These are phyloP conservation scores for Ips typographus DNA, from an alignment of 1,140 invertebrate genomes.

Conservation along the genomic window DNA sequence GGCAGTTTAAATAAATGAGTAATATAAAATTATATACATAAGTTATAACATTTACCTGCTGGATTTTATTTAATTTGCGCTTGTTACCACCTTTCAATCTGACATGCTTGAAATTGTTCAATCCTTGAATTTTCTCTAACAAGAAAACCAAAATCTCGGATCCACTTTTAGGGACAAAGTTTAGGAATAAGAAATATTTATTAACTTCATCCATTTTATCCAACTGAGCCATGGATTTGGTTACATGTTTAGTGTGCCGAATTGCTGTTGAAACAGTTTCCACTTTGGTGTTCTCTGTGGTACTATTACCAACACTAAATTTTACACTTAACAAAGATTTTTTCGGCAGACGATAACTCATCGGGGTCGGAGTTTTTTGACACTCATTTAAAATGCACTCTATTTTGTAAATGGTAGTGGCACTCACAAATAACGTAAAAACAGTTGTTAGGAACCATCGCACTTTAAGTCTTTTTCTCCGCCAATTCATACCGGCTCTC, in stretches of 20 bases:
- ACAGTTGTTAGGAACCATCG: slow-evolving; percentile 16
- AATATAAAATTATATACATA: neutral
- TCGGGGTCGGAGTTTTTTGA: neutral
- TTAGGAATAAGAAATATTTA: slow-evolving; percentile 63
- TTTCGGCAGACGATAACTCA: slow-evolving; percentile 11
- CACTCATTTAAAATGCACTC: neutral
- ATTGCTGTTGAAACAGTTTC: neutral
- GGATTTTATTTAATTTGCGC: slow-evolving; percentile 50
- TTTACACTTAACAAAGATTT: slow-evolving; percentile 27
- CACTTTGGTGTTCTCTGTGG: slow-evolving; percentile 1
- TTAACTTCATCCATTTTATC: slow-evolving; percentile 55
- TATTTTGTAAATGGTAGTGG: slow-evolving; percentile 11
- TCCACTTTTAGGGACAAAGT: slow-evolving; percentile 65
- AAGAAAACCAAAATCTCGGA: slow-evolving; percentile 67
- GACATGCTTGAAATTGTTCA: slow-evolving; percentile 64
- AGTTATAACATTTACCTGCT: slow-evolving; percentile 52
- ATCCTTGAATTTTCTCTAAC: slow-evolving; percentile 61
- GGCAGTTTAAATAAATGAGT: too few relatives aligned
- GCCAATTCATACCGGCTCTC: slow-evolving; percentile 11
- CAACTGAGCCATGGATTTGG: slow-evolving; percentile 59
- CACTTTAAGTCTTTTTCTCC: slow-evolving; percentile 25
- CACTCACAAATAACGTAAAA: slow-evolving; percentile 8
- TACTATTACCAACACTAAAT: neutral
- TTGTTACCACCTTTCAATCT: slow-evolving; percentile 55
- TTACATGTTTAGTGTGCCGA: slow-evolving; percentile 47